These are phyloP conservation scores for Amazona guildingii DNA, from an alignment of 2,113 vertebrate species.

Conservation along the genomic window DNA sequence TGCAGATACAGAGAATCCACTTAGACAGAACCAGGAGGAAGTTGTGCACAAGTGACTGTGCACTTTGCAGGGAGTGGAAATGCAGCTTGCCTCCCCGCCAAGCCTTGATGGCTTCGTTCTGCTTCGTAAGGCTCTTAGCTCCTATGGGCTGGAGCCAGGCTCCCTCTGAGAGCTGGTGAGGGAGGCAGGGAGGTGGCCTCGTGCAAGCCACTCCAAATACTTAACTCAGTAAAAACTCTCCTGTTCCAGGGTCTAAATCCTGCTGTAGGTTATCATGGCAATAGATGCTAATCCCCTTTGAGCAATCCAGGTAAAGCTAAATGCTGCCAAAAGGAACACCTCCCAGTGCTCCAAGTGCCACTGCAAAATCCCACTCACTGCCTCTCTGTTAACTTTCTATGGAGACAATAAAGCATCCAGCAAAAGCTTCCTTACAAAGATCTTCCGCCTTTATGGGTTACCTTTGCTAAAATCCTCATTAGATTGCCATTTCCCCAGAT, in stretches of 20 bases:
- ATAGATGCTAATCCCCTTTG: neutral
- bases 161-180: neutral
- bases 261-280: neutral
- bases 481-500: too few relatives aligned
- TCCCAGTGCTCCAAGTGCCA: neutral
- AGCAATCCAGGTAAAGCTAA: neutral
- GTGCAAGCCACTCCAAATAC: neutral
- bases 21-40: neutral
- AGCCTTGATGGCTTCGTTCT: constrained; percentile 26
- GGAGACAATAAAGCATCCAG: neutral
- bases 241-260: neutral
- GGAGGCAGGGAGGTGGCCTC: neutral
- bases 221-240: neutral
- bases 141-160: neutral
- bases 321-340: neutral
- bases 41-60: neutral
- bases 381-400: neutral
- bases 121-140: neutral
- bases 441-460: neutral
- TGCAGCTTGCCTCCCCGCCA: constrained; percentile 12
- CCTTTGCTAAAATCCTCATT: neutral
- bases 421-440: neutral
- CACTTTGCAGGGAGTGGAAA: constrained; percentile 8
- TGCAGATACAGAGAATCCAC: neutral
- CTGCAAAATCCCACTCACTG: neutral